Evolutionary conservation across 2,888 invertebrate species (phyloP).

Genomic region (Urechis unicinctus): DNA sequence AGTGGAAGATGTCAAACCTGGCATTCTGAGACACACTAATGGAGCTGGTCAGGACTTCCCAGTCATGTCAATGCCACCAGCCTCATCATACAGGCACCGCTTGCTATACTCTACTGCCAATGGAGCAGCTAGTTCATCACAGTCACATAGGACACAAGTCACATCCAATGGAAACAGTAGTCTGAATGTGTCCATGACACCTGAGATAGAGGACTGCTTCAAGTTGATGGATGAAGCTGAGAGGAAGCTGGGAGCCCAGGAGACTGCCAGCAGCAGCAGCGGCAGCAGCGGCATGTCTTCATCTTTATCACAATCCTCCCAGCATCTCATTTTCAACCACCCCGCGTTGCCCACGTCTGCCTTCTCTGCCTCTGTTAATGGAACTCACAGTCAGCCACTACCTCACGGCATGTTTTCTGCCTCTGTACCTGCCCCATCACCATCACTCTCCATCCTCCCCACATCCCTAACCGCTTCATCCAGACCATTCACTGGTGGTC

Average conservation of each 20-base stretch:
- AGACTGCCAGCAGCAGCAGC: slow-evolving; percentile 1
- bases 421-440: too few relatives aligned
- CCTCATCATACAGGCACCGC: neutral
- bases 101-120: neutral
- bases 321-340: too few relatives aligned
- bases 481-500: too few relatives aligned
- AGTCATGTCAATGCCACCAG: neutral
- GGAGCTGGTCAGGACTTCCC: neutral
- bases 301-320: too few relatives aligned
- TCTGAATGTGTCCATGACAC: slow-evolving; percentile 36
- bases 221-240: slow-evolving; percentile 41
- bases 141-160: slow-evolving; percentile 28
- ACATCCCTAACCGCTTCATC: too few relatives aligned
- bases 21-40: neutral
- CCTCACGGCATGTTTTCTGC: too few relatives aligned
- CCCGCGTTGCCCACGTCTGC: too few relatives aligned
- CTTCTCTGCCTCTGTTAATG: too few relatives aligned
- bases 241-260: slow-evolving; percentile 27
- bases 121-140: neutral
- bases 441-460: too few relatives aligned
- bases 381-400: too few relatives aligned
- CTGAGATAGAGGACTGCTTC: slow-evolving; percentile 44
- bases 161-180: slow-evolving; percentile 33
- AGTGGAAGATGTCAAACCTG: too few relatives aligned
- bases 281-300: too few relatives aligned